Percentiles rank a stretch among this genome's conserved stretches.
phyloP scores from a whole-genome alignment of 1,140 invertebrate species.

The Adelges cooleyi region DNA sequence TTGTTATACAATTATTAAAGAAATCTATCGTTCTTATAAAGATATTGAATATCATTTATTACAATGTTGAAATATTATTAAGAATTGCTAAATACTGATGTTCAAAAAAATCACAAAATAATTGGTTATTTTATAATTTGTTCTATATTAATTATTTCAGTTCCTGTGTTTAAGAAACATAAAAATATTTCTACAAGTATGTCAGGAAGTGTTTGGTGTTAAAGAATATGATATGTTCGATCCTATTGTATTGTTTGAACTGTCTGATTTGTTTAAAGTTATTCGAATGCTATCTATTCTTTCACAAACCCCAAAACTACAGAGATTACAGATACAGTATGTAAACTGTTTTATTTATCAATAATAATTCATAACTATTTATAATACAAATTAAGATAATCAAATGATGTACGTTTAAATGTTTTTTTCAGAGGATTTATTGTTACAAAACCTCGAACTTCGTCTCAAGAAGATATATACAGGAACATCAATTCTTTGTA shows the following conservation, averaged over 20 bases:
- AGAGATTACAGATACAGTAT: conserved; percentile 56
- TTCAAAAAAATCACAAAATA: no score
- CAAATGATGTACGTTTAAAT: no score
- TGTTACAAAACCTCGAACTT: conserved; percentile 48
- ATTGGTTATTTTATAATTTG: no score
- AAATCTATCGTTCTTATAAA: no score
- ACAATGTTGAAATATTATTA: no score
- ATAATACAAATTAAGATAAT: no score
- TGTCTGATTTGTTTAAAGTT: conserved; percentile 86
- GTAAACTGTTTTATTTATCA: conserved; percentile 36
- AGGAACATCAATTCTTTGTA: conserved; percentile 54
- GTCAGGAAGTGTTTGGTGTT: conserved; percentile 67
- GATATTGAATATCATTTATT: no score
- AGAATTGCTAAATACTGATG: no score
- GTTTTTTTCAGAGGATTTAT: conserved; percentile 62
- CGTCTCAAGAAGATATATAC: conserved; percentile 71
- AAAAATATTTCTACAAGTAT: conserved; percentile 75
- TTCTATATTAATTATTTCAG: no score
- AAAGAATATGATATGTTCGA: conserved; percentile 83
- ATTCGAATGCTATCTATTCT: conserved; percentile 77
- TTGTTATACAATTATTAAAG: no score
- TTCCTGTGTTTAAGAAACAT: conserved; percentile 93
- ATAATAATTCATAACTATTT: conserved; percentile 1
- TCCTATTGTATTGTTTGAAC: conserved; percentile 80
- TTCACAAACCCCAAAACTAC: conserved; percentile 62